Evolutionary conservation across 2,113 vertebrate species (phyloP).

Genomic region (Anhinga rufa): DNA sequence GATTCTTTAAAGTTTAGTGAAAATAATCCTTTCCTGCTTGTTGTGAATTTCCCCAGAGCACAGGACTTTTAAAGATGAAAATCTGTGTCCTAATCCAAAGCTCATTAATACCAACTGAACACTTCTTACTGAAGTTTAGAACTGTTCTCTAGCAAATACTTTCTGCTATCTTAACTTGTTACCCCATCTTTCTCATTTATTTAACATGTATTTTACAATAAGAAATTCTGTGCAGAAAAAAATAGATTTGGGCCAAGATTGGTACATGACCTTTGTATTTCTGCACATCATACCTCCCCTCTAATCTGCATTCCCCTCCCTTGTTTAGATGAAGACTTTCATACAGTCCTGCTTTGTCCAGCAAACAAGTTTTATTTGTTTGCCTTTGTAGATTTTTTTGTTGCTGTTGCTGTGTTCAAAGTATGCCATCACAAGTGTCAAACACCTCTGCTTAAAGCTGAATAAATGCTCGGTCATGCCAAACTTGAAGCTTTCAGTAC

Average conservation of each 20-base stretch:
- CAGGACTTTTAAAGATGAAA: neutral
- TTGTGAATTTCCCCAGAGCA: neutral
- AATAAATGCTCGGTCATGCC: conserved; percentile 9
- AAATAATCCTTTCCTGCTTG: neutral
- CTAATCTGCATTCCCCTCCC: neutral
- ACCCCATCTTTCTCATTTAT: neutral
- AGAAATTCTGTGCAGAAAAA: neutral
- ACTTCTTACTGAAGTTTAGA: neutral
- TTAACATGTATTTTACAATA: neutral
- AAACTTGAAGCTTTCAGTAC: conserved; percentile 49
- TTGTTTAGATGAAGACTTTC: neutral
- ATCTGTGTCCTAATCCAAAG: neutral
- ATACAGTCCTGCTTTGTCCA: neutral
- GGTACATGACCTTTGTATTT: neutral
- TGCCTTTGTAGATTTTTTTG: accelerated
- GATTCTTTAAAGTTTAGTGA: neutral
- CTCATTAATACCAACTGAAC: neutral
- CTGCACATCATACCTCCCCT: accelerated
- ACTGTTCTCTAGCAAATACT: neutral
- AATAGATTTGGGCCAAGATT: neutral
- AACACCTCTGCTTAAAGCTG: conserved; percentile 17
- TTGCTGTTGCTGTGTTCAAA: conserved; percentile 11
- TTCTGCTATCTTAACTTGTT: neutral
- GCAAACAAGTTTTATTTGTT: neutral
- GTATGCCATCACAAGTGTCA: neutral